Conservation (phyloP, 2,797 vertebrate species). For the Denticeps clupeoides region DNA sequence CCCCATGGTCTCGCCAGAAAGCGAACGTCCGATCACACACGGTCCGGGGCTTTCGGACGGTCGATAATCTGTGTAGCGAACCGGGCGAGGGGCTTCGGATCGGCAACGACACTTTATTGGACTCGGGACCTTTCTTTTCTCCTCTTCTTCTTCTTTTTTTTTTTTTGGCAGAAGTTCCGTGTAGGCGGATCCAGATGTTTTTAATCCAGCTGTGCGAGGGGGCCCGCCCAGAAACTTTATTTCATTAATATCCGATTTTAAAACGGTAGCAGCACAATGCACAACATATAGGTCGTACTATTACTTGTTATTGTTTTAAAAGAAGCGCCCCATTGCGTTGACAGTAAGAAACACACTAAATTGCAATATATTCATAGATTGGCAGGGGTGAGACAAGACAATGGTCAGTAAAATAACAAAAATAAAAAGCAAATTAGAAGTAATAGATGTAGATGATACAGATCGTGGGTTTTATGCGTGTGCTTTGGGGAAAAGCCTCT, state of each 20-base stretch:
- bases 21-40: conserved; percentile 2
- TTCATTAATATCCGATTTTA: conserved; percentile 33
- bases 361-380: no score
- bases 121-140: background rate
- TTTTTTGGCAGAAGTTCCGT: conserved; percentile 31
- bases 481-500: no score
- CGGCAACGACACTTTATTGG: no score
- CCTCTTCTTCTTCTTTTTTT: conserved; percentile 17
- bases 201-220: conserved; percentile 70
- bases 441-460: no score
- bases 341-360: no score
- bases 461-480: no score
- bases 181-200: conserved; percentile 70
- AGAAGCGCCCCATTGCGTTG: no score
- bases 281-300: background rate
- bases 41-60: background rate
- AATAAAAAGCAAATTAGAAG: no score
- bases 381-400: no score
- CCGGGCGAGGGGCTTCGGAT: no score
- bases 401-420: no score
- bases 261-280: background rate
- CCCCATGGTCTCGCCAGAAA: conserved; percentile 40
- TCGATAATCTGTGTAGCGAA: no score
- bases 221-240: conserved; percentile 68
- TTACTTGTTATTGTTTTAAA: background rate